Percentiles rank a stretch among this genome's conserved stretches.
phyloP scores from a whole-genome alignment of 2,888 invertebrate species.

The Lordiphosa fenestrarum region DNA sequence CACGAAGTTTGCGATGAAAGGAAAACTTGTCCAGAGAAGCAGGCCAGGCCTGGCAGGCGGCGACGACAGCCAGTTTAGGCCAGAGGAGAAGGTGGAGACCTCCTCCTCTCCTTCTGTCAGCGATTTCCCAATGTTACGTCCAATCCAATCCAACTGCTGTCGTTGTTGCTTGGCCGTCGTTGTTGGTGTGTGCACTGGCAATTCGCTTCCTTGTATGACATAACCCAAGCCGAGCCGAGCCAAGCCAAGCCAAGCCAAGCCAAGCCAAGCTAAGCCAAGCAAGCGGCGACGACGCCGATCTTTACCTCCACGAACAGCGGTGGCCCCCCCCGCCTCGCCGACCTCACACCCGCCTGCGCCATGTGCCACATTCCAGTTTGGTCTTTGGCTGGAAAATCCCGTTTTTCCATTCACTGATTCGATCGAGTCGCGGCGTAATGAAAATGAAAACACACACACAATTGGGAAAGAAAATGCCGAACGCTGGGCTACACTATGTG shows the following conservation, averaged over 20 bases:
- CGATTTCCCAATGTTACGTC: slow-evolving; percentile 18
- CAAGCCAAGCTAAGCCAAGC: slow-evolving; percentile 24
- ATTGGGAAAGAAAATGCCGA: slow-evolving; percentile 10
- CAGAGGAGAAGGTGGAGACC: slow-evolving; percentile 2
- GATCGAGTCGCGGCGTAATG: slow-evolving; percentile 58
- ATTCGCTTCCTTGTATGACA: slow-evolving; percentile 77
- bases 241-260: slow-evolving; percentile 17
- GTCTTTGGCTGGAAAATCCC: slow-evolving; percentile 54
- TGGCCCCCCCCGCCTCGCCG: not conserved
- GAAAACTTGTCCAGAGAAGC: slow-evolving; percentile 55
- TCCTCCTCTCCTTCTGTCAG: slow-evolving; percentile 13
- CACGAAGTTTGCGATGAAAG: slow-evolving; percentile 63
- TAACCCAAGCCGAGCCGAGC: slow-evolving; percentile 46
- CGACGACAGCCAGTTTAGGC: slow-evolving; percentile 13
- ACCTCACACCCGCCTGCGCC: slow-evolving; percentile 5
- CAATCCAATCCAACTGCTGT: slow-evolving; percentile 10
- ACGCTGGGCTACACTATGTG: not conserved
- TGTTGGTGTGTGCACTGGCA: slow-evolving; percentile 32
- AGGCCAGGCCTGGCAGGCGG: not conserved
- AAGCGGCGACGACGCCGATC: slow-evolving; percentile 63
- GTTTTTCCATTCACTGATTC: slow-evolving; percentile 72
- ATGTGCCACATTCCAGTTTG: slow-evolving; percentile 69
- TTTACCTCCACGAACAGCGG: slow-evolving; percentile 56
- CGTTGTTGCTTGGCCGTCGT: slow-evolving; percentile 34
- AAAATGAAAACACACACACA: slow-evolving; percentile 43